Conservation (phyloP, 92 coral and sea anemone genomes). For the Heliopora coerulea region DNA sequence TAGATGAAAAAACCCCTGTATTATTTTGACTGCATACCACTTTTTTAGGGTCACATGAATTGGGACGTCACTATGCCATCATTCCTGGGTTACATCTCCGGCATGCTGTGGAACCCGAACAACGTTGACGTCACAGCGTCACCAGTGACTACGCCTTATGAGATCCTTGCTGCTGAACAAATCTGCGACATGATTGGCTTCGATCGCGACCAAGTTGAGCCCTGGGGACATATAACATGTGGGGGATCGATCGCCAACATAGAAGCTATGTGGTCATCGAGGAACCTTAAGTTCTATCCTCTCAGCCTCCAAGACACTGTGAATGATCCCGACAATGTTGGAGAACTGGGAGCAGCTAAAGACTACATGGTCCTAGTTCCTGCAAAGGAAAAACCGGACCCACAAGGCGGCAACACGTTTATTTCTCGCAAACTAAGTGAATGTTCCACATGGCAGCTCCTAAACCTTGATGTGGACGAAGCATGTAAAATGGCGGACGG, state of each 20-base stretch:
- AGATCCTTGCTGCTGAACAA: conserved; percentile 70
- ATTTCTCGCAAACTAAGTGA: no score
- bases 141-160: conserved; percentile 68
- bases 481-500: conserved; percentile 38
- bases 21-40: neutral
- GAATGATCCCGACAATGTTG: conserved; percentile 59
- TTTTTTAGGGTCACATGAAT: conserved; percentile 70
- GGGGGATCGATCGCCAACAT: conserved; percentile 82
- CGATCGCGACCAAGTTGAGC: conserved; percentile 38
- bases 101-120: conserved; percentile 80
- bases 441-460: conserved; percentile 65
- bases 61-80: conserved; percentile 93
- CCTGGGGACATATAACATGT: conserved; percentile 40
- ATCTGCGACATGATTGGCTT: conserved; percentile 84
- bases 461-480: conserved; percentile 71
- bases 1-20: no score
- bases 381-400: neutral
- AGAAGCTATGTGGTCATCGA: conserved; percentile 87
- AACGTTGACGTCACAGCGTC: conserved; percentile 80
- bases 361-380: conserved; percentile 44
- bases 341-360: conserved; percentile 53
- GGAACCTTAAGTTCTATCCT: conserved; percentile 80
- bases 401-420: no score
- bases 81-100: conserved; percentile 76
- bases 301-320: conserved; percentile 71